These are phyloP conservation scores for Bombus balteatus DNA, from an alignment of 1,140 invertebrate genomes.

Conservation along the genomic window DNA sequence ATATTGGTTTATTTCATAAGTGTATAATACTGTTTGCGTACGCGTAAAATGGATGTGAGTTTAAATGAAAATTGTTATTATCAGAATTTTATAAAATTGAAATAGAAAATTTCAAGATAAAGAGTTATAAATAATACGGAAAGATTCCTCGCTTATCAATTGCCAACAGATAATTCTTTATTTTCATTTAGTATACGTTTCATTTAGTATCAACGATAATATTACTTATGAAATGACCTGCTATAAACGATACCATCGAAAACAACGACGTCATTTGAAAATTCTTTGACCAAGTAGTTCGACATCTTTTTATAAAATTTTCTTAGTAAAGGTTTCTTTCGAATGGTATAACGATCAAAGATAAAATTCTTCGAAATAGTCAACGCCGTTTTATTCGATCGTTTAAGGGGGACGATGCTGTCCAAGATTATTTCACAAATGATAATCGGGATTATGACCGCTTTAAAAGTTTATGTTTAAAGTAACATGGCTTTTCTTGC, in stretches of 20 bases:
- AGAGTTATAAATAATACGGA: no score
- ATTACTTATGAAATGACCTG: no score
- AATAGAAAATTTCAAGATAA: no score
- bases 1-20: no score
- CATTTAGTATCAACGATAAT: no score
- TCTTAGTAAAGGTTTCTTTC: not conserved
- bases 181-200: no score
- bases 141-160: no score
- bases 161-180: no score
- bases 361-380: not conserved
- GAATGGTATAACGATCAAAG: not conserved
- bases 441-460: constrained; percentile 32
- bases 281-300: not conserved
- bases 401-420: not conserved
- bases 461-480: constrained; percentile 32
- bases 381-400: not conserved
- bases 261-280: not conserved
- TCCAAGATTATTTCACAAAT: constrained; percentile 3
- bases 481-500: not conserved
- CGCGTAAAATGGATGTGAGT: no score
- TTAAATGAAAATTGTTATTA: no score
- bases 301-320: not conserved
- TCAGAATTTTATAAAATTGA: no score
- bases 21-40: no score
- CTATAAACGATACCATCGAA: not conserved